phyloP scores from a whole-genome alignment of 2,113 vertebrate species.

The Neolamprologus kungweensis region DNA sequence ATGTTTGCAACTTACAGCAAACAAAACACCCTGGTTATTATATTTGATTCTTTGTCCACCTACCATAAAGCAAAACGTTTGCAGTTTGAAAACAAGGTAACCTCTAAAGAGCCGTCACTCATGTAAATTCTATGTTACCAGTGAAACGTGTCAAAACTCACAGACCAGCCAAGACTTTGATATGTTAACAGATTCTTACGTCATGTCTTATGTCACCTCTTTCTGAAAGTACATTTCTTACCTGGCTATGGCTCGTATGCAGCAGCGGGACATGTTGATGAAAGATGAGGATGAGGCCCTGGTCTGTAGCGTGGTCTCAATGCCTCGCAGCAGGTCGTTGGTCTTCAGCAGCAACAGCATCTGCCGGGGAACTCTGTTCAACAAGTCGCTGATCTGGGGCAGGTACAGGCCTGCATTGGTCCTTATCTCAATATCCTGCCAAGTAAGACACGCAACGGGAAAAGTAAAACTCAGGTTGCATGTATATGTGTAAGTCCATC shows the following conservation, averaged over 20 bases:
- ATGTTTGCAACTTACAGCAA: not conserved
- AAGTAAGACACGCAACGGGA: not conserved
- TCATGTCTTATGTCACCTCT: not conserved
- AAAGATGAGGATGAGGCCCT: slow-evolving; percentile 88
- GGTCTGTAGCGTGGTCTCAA: slow-evolving; percentile 83
- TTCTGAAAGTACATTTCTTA: slow-evolving; percentile 21
- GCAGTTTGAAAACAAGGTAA: not conserved
- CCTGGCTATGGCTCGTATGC: slow-evolving; percentile 80
- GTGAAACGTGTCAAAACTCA: not conserved
- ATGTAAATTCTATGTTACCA: not conserved
- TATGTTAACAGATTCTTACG: not conserved
- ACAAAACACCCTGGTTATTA: not conserved
- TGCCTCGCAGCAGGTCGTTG: slow-evolving; percentile 90
- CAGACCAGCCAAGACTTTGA: not conserved
- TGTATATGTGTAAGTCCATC: not conserved
- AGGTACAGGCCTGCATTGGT: slow-evolving; percentile 84
- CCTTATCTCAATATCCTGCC: slow-evolving; percentile 84
- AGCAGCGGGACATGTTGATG: slow-evolving; percentile 96
- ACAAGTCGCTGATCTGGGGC: slow-evolving; percentile 90
- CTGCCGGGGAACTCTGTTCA: slow-evolving; percentile 86
- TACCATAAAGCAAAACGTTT: not conserved
- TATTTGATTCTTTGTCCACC: not conserved
- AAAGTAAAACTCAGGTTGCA: not conserved
- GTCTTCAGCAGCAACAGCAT: slow-evolving; percentile 97
- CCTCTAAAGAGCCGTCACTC: not conserved